Conservation (phyloP, 2,888 invertebrate genomes). For the Diplolepis rosae region DNA sequence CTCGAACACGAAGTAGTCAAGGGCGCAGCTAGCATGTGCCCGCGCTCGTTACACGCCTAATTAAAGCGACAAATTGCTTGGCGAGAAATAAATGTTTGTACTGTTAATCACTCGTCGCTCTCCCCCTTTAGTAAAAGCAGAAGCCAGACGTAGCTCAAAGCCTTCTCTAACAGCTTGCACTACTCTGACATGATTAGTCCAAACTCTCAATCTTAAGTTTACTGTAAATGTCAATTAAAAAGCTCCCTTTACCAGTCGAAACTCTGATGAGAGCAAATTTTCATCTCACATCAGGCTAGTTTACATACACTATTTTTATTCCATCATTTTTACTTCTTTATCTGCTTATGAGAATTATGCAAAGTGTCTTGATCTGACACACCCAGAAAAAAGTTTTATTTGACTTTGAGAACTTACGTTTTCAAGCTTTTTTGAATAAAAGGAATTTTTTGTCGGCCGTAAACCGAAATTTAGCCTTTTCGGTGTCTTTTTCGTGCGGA, state of each 20-base stretch:
- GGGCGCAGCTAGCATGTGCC: constrained; percentile 32
- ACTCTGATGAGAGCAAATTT: neutral
- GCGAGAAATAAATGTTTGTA: constrained; percentile 61
- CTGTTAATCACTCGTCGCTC: constrained; percentile 53
- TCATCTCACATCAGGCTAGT: neutral
- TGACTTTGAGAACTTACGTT: too few relatives aligned
- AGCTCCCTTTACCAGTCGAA: constrained; percentile 37
- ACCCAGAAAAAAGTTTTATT: too few relatives aligned
- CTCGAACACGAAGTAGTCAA: constrained; percentile 21
- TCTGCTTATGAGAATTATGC: too few relatives aligned
- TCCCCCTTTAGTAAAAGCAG: constrained; percentile 51
- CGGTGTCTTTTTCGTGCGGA: too few relatives aligned
- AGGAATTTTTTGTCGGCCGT: too few relatives aligned
- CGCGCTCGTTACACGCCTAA: constrained; percentile 66
- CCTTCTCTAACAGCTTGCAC: neutral
- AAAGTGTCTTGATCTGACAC: neutral
- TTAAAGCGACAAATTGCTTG: constrained; percentile 67
- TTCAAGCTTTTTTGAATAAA: too few relatives aligned
- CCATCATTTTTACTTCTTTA: too few relatives aligned
- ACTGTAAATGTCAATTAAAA: constrained; percentile 45
- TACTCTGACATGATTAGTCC: neutral
- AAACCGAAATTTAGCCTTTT: too few relatives aligned
- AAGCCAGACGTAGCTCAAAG: neutral
- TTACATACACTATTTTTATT: too few relatives aligned
- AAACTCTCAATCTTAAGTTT: constrained; percentile 27